Percentiles rank a stretch among this genome's conserved stretches.
phyloP scores from a whole-genome alignment of 2,113 vertebrate species.

The Gobio gobio region DNA sequence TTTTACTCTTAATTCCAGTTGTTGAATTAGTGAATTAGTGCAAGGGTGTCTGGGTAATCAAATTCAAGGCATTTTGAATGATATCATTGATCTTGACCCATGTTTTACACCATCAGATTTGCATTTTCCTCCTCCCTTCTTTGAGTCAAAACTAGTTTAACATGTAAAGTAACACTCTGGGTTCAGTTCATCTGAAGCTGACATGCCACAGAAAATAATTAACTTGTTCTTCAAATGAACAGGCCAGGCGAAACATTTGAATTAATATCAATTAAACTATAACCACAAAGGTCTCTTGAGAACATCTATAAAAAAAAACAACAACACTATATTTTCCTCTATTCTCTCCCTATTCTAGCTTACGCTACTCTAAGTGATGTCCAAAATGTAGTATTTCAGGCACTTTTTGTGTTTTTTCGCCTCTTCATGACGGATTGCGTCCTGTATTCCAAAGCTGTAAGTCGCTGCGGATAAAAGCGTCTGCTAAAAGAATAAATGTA shows the following conservation, averaged over 20 bases:
- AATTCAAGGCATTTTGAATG: not conserved
- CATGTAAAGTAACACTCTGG: not conserved
- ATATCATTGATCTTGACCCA: not conserved
- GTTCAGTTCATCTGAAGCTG: not conserved
- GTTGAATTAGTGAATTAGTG: not conserved
- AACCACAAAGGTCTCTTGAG: not conserved
- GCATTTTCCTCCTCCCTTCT: not conserved
- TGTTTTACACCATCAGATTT: not conserved
- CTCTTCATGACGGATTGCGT: too few relatives aligned
- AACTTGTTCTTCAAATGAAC: not conserved
- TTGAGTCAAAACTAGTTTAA: not conserved
- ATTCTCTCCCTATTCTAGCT: too few relatives aligned
- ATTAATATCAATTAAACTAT: not conserved
- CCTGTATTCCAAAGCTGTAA: too few relatives aligned
- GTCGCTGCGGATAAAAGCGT: too few relatives aligned
- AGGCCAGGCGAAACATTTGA: not conserved
- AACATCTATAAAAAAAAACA: not conserved
- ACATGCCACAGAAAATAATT: not conserved
- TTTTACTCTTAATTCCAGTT: conserved; percentile 11
- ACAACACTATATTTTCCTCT: too few relatives aligned
- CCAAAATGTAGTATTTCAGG: too few relatives aligned
- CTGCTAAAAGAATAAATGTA: too few relatives aligned
- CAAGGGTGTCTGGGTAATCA: not conserved
- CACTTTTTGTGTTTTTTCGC: too few relatives aligned
- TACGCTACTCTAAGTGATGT: too few relatives aligned